Evolutionary conservation across 1,140 invertebrate species (phyloP).

Genomic region (Eumaeus atala): DNA sequence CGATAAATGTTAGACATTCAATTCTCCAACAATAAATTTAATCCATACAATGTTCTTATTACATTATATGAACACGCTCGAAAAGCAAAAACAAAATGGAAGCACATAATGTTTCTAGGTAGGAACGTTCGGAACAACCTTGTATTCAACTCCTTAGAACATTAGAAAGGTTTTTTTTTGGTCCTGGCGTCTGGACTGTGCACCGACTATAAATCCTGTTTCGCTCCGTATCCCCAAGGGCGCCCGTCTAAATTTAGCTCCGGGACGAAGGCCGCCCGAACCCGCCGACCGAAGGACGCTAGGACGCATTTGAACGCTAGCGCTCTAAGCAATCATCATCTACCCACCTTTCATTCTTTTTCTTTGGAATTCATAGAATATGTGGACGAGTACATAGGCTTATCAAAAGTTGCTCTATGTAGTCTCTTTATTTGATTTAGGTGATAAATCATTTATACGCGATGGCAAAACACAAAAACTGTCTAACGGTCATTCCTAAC

Average conservation of each 20-base stretch:
- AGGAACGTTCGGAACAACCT: neutral
- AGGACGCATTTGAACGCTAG: constrained; percentile 14
- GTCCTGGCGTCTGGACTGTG: constrained; percentile 15
- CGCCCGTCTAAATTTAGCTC: constrained; percentile 57
- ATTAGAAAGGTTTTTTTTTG: constrained; percentile 17
- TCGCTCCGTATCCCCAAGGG: constrained; percentile 59
- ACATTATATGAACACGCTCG: too few relatives aligned
- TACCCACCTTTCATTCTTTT: neutral
- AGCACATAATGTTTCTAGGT: neutral
- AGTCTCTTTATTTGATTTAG: too few relatives aligned
- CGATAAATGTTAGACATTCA: too few relatives aligned
- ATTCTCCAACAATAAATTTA: too few relatives aligned
- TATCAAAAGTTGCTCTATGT: too few relatives aligned
- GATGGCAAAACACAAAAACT: too few relatives aligned
- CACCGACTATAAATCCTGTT: constrained; percentile 60
- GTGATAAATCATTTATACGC: too few relatives aligned
- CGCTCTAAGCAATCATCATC: constrained; percentile 5
- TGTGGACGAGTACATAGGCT: too few relatives aligned
- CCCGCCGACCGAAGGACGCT: constrained; percentile 38
- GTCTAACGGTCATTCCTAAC: too few relatives aligned
- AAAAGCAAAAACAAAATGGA: neutral
- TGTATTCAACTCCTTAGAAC: constrained; percentile 16
- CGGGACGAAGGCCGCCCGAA: constrained; percentile 52
- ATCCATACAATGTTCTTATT: too few relatives aligned
- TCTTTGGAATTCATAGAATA: too few relatives aligned